Percentiles rank a stretch among this genome's conserved stretches.
These are phyloP conservation scores for Pelosia muscerda DNA, from an alignment of 2,888 invertebrate species.

Conservation along the genomic window DNA sequence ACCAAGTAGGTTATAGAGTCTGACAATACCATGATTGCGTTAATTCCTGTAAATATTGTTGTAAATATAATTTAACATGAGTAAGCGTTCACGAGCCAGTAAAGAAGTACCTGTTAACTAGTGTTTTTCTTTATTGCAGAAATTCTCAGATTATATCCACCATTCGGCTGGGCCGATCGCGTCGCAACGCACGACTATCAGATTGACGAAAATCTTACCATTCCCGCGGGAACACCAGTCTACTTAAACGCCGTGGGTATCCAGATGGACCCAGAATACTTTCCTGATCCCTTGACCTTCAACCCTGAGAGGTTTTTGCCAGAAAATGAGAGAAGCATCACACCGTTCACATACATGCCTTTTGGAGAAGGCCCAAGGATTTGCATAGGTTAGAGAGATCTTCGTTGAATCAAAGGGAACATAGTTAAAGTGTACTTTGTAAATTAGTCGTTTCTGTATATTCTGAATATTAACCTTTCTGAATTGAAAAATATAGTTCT, in stretches of 20 bases:
- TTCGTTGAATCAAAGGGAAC: neutral
- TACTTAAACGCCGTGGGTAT: slow-evolving; percentile 62
- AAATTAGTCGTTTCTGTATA: too few relatives aligned
- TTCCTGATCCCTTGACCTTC: slow-evolving; percentile 82
- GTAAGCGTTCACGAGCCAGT: too few relatives aligned
- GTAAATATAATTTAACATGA: too few relatives aligned
- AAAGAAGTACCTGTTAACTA: too few relatives aligned
- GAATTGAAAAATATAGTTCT: too few relatives aligned
- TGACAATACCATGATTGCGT: too few relatives aligned
- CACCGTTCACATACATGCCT: slow-evolving; percentile 73
- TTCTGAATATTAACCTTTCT: too few relatives aligned
- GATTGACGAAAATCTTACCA: slow-evolving; percentile 62
- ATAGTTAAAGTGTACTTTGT: too few relatives aligned
- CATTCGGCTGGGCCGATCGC: slow-evolving; percentile 70
- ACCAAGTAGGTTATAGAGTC: too few relatives aligned
- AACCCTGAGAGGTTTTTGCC: slow-evolving; percentile 86
- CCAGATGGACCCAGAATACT: slow-evolving; percentile 79
- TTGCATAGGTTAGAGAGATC: slow-evolving; percentile 82
- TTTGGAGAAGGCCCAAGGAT: slow-evolving; percentile 87
- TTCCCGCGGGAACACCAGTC: slow-evolving; percentile 60
- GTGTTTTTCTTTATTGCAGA: neutral
- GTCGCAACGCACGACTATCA: slow-evolving; percentile 55
- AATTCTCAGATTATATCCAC: slow-evolving; percentile 42
- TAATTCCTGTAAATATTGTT: neutral
- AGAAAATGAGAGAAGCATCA: slow-evolving; percentile 79